Evolutionary conservation across 1,140 invertebrate genomes (phyloP), one percentile per base, ranked within the genome.

Genomic region (Neuroterus valhalla): DNA sequence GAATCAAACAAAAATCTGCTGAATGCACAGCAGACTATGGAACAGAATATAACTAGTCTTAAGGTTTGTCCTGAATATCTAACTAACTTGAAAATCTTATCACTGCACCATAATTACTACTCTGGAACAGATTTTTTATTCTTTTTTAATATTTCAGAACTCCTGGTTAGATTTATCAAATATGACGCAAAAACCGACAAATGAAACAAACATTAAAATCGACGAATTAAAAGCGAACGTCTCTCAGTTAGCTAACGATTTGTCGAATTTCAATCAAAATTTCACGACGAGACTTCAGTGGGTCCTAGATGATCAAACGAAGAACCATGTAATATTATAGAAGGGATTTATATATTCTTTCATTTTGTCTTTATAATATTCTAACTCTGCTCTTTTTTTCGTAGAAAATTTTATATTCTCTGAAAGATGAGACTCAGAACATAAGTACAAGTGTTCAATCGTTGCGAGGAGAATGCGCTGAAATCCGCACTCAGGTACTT

Each of bases 191-290:
- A 84, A 79, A 31, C 82, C 88, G 42, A 84, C 83, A 2, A 87
- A 90, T 68, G 90, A 90, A 72, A 85, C 85, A 21, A 86, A 81
- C 75, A 66, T 87, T 75, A 87, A 90, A 82, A 87, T 81, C 73
- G 86, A 86, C 46, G 85, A 90, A 72, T 66, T 91, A 70, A 86
- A 84, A 62, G 70, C 85, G 4, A 79, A 83, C 6, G 80, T 91
- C 67, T 78, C 76, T 23, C 83, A 88, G 66, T 81, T 91, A 71
- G 80, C 82, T 38, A 83, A 79, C 31, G 90, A 91, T 80, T 79
- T 91, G 72, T 84, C 86, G 10, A 84, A 80, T 21, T 86, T 91
- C 14, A 91, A 91, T 76, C 81, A 89, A 48, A 91, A 89, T 3
- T 76, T 92, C n/a, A 84, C 86, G 1, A 87, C 82, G 69, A 87